Base-by-base conservation (phyloP, 2,113 vertebrate species). In the Narcine bancroftii region DNA sequence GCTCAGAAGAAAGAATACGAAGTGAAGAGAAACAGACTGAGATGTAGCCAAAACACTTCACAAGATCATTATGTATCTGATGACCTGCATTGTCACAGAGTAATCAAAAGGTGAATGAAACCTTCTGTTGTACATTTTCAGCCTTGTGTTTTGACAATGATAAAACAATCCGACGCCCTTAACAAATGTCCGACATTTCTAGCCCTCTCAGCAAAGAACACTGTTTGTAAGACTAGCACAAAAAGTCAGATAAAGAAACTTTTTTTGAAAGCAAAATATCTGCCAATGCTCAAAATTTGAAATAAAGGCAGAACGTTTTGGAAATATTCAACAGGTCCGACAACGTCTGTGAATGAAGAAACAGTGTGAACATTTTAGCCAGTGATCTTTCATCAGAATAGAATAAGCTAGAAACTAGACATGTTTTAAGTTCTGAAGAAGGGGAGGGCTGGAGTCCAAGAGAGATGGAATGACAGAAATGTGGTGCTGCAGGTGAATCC, bases 31-130 rank as follows among this genome's bases (percentile, higher is more conserved):
- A n/a, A 85, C 81, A 85, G 79, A n/a, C 47, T n/a, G 33, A 85
- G 5, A 53, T 17, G 36, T 53, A 85, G 79, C 47, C 79, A 83
- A 53, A 83, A 83, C 79, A 83, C 3, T 83, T 83, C 79, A 83
- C 3, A 83, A 83, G 53, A n/a, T 10, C 79, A 53, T 83, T 45
- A 45, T 47, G 45, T 42, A 47, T 42, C 76, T 15, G 79, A 83
- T 53, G 47, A n/a, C 45, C 26, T 83, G 79, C 10, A 50, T 53
- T 81, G 77, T 50, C 3, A 81, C 47, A 24, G 45, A 81, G 7
- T 0, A 50, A 33, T 81, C 47, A 50, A 53, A 9, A 81, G 10
- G 6, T 3, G 77, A 81, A 83, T 83, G 26, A 33, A 83, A 83
- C 47, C 50, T 83, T 53, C 26, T 53, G 79, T 26, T 4, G 19